These are phyloP conservation scores for Gadus chalcogrammus DNA, from an alignment of 2,113 vertebrate genomes.

Conservation along the genomic window DNA sequence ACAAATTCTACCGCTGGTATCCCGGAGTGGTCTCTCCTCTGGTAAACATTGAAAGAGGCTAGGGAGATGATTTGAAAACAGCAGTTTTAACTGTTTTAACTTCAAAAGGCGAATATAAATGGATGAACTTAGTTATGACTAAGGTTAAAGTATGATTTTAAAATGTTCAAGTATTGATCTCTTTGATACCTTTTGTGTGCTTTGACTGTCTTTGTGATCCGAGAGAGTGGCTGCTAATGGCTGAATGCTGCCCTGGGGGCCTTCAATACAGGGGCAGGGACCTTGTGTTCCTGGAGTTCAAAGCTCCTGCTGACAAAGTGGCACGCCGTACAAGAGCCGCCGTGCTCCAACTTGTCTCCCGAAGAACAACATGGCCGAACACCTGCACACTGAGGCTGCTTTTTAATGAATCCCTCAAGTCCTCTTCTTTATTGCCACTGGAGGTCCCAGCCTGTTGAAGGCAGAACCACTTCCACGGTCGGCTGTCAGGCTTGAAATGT, in stretches of 20 bases:
- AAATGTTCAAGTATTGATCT: constrained; percentile 6
- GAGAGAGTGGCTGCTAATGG: constrained; percentile 38
- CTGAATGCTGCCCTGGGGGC: constrained; percentile 23
- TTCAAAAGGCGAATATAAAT: too few relatives aligned
- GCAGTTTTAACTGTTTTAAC: too few relatives aligned
- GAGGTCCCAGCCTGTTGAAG: neutral
- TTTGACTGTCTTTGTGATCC: constrained; percentile 1
- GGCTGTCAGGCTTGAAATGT: too few relatives aligned
- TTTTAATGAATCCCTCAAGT: neutral
- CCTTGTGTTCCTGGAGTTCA: constrained; percentile 14
- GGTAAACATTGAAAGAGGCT: neutral
- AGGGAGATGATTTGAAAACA: neutral
- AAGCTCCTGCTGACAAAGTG: constrained; percentile 15
- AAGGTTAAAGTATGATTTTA: neutral
- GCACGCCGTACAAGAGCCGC: neutral
- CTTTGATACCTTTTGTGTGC: constrained; percentile 24
- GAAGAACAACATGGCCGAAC: neutral
- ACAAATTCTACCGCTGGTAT: neutral
- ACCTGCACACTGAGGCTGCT: constrained; percentile 1
- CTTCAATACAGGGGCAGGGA: constrained; percentile 25
- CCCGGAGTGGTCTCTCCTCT: too few relatives aligned
- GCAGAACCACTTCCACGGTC: too few relatives aligned
- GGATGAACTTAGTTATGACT: neutral
- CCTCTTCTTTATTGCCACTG: neutral
- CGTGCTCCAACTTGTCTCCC: neutral